A percentile compares a stretch with the other conserved stretches of the same genome.
Evolutionary conservation across 2,888 invertebrate species (phyloP).

Genomic region (Cataglyphis livida): DNA sequence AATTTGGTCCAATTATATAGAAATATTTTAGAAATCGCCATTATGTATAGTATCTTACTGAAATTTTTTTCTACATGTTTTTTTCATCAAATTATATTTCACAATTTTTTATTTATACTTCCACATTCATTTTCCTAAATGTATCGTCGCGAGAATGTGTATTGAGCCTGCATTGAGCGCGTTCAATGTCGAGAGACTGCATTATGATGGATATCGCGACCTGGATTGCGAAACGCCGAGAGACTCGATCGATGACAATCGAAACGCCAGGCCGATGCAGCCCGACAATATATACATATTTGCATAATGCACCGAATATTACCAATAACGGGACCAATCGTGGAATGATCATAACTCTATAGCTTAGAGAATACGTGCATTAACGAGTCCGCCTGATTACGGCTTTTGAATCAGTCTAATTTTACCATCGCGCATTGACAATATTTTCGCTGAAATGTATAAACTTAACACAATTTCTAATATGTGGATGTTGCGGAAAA

Average conservation of each 20-base stretch:
- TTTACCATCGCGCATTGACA: not conserved
- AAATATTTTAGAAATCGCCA: not conserved
- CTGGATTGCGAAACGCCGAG: slow-evolving; percentile 36
- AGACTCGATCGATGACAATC: slow-evolving; percentile 47
- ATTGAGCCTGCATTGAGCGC: not conserved
- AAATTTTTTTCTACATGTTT: not conserved
- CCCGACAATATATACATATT: slow-evolving; percentile 49
- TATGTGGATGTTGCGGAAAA: not conserved
- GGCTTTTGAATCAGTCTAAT: slow-evolving; percentile 45
- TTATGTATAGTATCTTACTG: not conserved
- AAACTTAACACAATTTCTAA: not conserved
- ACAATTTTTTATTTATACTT: not conserved
- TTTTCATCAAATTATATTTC: not conserved
- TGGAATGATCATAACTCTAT: slow-evolving; percentile 42
- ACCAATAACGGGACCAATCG: slow-evolving; percentile 52
- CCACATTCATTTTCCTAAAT: not conserved
- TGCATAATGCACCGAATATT: slow-evolving; percentile 55
- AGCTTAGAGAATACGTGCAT: slow-evolving; percentile 33
- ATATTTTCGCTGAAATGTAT: slow-evolving; percentile 7
- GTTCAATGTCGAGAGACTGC: not conserved
- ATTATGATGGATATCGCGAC: slow-evolving; percentile 3
- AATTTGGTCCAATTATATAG: not conserved
- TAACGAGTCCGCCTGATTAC: slow-evolving; percentile 35
- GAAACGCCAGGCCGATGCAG: slow-evolving; percentile 15
- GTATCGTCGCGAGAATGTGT: slow-evolving; percentile 4